These are phyloP conservation scores for Esox lucius DNA, from an alignment of 2,797 vertebrate species.

Conservation along the genomic window DNA sequence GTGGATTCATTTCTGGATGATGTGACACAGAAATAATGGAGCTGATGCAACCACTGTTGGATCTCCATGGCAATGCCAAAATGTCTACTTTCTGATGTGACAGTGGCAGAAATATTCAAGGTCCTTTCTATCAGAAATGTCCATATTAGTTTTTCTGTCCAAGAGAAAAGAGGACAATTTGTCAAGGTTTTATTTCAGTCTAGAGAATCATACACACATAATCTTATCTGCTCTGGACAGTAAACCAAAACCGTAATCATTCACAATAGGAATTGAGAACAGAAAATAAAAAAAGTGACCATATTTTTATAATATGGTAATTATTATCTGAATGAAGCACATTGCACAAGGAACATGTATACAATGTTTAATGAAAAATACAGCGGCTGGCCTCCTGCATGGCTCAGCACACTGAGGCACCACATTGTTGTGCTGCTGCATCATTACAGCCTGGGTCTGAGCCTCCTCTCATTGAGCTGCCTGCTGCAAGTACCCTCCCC, in stretches of 20 bases:
- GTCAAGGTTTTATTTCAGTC: constrained; percentile 25
- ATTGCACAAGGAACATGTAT: constrained; percentile 10
- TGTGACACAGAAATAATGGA: constrained; percentile 64
- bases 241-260: constrained; percentile 23
- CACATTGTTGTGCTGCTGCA: no score
- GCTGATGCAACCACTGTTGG: constrained; percentile 50
- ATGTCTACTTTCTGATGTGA: constrained; percentile 66
- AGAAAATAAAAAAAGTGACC: constrained; percentile 8
- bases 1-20: constrained; percentile 49
- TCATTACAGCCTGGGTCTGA: no score
- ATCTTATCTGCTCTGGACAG: constrained; percentile 31
- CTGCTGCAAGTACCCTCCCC: no score
- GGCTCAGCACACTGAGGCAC: no score
- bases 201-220: constrained; percentile 10
- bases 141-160: constrained; percentile 12
- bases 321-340: constrained; percentile 23
- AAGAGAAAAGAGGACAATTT: constrained; percentile 9
- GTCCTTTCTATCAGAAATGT: constrained; percentile 29
- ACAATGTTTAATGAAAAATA: constrained; percentile 11
- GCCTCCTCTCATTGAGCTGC: no score
- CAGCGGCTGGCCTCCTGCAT: background rate
- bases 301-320: constrained; percentile 23
- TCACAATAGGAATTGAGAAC: constrained; percentile 29
- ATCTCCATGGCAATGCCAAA: constrained; percentile 49
- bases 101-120: constrained; percentile 32